These are phyloP conservation scores for Ormyrus rosae DNA, from an alignment of 2,888 invertebrate species.

Conservation along the genomic window DNA sequence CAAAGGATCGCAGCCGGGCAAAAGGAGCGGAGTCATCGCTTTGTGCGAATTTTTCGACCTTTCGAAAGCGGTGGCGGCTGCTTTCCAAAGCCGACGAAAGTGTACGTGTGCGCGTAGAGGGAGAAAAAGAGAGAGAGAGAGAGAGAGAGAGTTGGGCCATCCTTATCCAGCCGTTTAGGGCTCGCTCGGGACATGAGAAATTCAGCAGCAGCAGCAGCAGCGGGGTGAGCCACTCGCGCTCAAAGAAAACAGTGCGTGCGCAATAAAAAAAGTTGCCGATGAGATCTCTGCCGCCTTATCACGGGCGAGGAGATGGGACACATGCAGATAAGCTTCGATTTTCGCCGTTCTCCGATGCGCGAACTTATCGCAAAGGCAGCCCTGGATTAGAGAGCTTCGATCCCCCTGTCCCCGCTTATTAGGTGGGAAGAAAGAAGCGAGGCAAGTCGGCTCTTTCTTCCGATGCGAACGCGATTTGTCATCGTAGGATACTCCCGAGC, in stretches of 20 bases:
- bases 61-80: constrained; percentile 22
- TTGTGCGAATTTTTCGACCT: constrained; percentile 40
- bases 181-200: constrained; percentile 61
- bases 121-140: background rate
- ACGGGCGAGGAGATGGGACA: constrained; percentile 6
- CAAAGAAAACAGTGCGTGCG: constrained; percentile 14
- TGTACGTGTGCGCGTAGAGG: background rate
- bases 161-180: constrained; percentile 58
- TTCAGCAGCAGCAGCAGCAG: constrained; percentile 49
- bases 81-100: constrained; percentile 12
- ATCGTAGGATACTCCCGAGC: no score
- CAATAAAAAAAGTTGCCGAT: constrained; percentile 44
- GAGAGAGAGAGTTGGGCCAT: background rate
- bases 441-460: no score
- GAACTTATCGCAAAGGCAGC: no score
- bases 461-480: no score
- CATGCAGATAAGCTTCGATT: constrained; percentile 46
- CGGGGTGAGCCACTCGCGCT: background rate
- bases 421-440: no score
- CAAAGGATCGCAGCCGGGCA: constrained; percentile 3
- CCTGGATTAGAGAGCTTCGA: background rate
- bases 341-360: background rate
- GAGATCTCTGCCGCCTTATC: constrained; percentile 42
- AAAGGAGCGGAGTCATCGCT: constrained; percentile 27
- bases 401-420: background rate